Evolutionary conservation across 2,888 invertebrate species (phyloP).

Genomic region (Schizotus pectinicornis): DNA sequence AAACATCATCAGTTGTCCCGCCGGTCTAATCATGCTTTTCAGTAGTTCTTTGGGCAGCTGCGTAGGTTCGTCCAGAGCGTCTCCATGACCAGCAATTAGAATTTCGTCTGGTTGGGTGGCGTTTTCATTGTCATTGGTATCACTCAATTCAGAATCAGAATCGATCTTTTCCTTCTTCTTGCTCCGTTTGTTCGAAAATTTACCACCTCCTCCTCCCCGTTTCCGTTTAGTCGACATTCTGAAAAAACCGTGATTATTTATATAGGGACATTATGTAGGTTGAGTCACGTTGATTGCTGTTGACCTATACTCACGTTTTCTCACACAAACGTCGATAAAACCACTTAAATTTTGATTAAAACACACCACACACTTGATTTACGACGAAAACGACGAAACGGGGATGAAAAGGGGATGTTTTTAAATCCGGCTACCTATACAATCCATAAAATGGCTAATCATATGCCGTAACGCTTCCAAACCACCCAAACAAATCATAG

Average conservation of each 20-base stretch:
- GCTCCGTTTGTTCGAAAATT: slow-evolving; percentile 44
- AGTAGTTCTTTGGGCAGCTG: slow-evolving; percentile 73
- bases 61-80: slow-evolving; percentile 64
- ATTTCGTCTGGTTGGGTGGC: slow-evolving; percentile 62
- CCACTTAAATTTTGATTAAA: no score
- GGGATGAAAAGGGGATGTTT: no score
- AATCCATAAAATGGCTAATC: slow-evolving; percentile 51
- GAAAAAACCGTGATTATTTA: neutral
- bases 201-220: slow-evolving; percentile 34
- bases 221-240: slow-evolving; percentile 55
- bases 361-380: no score
- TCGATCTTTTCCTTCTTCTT: slow-evolving; percentile 57
- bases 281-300: neutral
- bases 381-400: no score
- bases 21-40: slow-evolving; percentile 68
- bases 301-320: neutral
- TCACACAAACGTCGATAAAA: no score
- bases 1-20: slow-evolving; percentile 79
- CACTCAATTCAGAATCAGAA: slow-evolving; percentile 57
- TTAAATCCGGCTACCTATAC: slow-evolving; percentile 35
- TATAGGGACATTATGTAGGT: slow-evolving; percentile 7
- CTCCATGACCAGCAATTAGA: slow-evolving; percentile 61
- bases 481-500: slow-evolving; percentile 42
- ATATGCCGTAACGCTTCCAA: slow-evolving; percentile 37
- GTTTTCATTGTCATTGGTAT: slow-evolving; percentile 53